Conservation (phyloP, 1,140 invertebrate species). For the Liolophura sinensis region DNA sequence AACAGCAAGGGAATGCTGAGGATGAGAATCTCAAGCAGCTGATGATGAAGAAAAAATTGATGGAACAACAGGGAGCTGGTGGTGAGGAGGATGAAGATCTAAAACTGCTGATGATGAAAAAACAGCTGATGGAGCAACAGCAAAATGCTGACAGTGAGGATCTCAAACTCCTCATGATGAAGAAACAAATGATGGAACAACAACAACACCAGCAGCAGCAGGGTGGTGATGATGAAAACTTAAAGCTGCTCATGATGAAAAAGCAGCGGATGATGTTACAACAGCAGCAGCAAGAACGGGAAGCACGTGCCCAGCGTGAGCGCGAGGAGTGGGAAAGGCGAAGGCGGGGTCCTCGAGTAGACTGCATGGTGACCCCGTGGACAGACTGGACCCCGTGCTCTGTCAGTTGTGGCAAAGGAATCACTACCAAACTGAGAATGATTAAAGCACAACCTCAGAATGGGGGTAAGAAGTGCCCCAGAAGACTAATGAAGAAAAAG, state of each 20-base stretch:
- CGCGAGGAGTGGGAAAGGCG: neutral
- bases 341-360: slow-evolving; percentile 16
- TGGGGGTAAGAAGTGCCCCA: slow-evolving; percentile 46
- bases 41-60: slow-evolving; percentile 22
- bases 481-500: slow-evolving; percentile 35
- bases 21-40: slow-evolving; percentile 11
- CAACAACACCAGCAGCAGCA: neutral
- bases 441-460: slow-evolving; percentile 39
- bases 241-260: slow-evolving; percentile 26
- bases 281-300: slow-evolving; percentile 2
- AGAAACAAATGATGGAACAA: slow-evolving; percentile 13
- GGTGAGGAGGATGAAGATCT: slow-evolving; percentile 10
- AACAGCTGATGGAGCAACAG: slow-evolving; percentile 23
- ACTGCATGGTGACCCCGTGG: slow-evolving; percentile 57
- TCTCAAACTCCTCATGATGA: slow-evolving; percentile 15
- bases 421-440: slow-evolving; percentile 31
- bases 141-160: neutral
- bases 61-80: slow-evolving; percentile 20
- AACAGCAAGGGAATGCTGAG: neutral
- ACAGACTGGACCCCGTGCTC: slow-evolving; percentile 55
- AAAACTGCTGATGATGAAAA: slow-evolving; percentile 7
- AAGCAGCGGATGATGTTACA: slow-evolving; percentile 24
- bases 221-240: neutral
- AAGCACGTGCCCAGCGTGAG: slow-evolving; percentile 2
- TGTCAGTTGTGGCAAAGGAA: slow-evolving; percentile 49